These are phyloP conservation scores for Ceryle rudis DNA, from an alignment of 2,797 vertebrate genomes.

Conservation along the genomic window DNA sequence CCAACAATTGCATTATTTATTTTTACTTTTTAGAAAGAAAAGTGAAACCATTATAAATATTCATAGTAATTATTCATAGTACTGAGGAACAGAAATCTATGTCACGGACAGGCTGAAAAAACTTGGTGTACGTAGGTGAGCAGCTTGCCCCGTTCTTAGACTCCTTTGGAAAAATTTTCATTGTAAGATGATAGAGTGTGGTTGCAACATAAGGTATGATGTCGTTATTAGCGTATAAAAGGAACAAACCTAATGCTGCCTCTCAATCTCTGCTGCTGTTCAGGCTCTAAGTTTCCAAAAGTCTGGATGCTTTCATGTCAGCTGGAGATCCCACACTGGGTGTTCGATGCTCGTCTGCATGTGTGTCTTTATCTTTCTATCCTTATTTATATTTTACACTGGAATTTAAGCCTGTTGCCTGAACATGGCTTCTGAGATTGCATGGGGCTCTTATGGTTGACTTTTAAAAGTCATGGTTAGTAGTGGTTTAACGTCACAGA, in stretches of 20 bases:
- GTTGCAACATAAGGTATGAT: neutral
- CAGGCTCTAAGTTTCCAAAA: neutral
- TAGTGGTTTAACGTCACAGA: neutral
- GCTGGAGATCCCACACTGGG: neutral
- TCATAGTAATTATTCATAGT: neutral
- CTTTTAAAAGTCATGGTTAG: neutral
- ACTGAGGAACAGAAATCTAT: neutral
- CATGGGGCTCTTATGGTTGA: neutral
- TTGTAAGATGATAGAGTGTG: neutral
- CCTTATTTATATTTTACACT: neutral
- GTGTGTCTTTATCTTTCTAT: neutral
- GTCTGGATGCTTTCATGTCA: neutral
- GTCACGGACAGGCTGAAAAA: neutral
- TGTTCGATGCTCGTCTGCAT: accelerated
- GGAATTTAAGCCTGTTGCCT: neutral
- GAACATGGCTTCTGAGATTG: neutral
- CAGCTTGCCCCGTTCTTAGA: neutral
- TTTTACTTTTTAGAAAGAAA: neutral
- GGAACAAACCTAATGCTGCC: neutral
- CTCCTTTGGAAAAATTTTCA: neutral
- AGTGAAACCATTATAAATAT: neutral
- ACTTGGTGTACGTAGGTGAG: neutral
- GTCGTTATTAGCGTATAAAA: slow-evolving; percentile 11
- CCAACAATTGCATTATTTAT: neutral
- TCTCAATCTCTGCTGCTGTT: neutral